phyloP scores from a whole-genome alignment of 1,140 invertebrate species.

The Drosophila orena region DNA sequence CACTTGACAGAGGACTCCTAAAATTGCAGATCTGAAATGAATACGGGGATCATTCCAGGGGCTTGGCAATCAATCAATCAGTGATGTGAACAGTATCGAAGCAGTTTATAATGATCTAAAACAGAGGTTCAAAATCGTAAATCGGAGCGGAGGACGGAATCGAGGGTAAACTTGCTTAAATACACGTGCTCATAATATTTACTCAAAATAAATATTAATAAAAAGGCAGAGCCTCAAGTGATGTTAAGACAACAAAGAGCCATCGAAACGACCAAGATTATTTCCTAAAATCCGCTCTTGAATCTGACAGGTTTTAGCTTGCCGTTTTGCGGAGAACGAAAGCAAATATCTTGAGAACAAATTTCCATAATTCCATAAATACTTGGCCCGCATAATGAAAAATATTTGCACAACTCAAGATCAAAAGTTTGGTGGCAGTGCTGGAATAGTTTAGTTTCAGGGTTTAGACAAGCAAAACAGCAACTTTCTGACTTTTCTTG shows the following conservation, averaged over 20 bases:
- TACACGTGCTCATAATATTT: too few relatives aligned
- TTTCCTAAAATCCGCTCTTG: slow-evolving; percentile 6
- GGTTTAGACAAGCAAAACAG: slow-evolving; percentile 27
- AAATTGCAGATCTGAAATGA: not conserved
- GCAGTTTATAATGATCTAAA: not conserved
- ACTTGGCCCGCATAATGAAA: slow-evolving; percentile 66
- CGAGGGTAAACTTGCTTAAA: too few relatives aligned
- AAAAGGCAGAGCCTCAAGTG: not conserved
- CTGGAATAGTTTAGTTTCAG: slow-evolving; percentile 60
- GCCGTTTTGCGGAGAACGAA: not conserved
- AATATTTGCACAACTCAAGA: slow-evolving; percentile 66
- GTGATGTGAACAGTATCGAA: not conserved
- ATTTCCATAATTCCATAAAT: slow-evolving; percentile 78
- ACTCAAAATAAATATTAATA: too few relatives aligned
- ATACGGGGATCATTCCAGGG: not conserved
- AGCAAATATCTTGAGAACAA: slow-evolving; percentile 64
- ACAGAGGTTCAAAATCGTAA: not conserved
- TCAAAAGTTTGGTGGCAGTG: slow-evolving; percentile 71
- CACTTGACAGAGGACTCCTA: slow-evolving; percentile 4
- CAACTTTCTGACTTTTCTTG: slow-evolving; percentile 51
- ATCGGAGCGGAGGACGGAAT: too few relatives aligned
- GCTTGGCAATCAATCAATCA: not conserved
- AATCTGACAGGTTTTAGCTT: not conserved
- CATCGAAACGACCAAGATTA: slow-evolving; percentile 3
- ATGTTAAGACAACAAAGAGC: not conserved